Conservation (phyloP, 1,140 invertebrate genomes). For the Nephila pilipes region DNA sequence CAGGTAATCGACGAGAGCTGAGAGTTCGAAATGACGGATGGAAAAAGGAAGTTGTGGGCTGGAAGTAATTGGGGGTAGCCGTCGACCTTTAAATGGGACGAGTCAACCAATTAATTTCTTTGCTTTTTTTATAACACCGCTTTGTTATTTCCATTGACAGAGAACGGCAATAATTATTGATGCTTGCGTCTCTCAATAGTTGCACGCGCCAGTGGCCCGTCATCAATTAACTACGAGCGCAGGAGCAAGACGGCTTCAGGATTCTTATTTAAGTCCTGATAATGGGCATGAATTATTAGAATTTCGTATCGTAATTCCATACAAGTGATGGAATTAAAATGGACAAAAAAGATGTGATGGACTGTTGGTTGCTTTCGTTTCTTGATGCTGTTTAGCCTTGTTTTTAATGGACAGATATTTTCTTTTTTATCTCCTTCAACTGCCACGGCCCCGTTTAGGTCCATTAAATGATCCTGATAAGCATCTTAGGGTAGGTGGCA, state of each 20-base stretch:
- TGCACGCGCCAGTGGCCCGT: slow-evolving; percentile 47
- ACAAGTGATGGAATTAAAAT: slow-evolving; percentile 65
- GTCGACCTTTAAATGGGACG: slow-evolving; percentile 76
- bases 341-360: slow-evolving; percentile 60
- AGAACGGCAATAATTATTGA: slow-evolving; percentile 65
- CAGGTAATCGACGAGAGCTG: slow-evolving; percentile 28
- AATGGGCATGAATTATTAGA: slow-evolving; percentile 69
- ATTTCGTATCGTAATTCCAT: slow-evolving; percentile 63
- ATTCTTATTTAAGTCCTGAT: slow-evolving; percentile 57
- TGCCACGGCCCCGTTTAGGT: slow-evolving; percentile 55
- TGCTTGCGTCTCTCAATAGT: slow-evolving; percentile 41
- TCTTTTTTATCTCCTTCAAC: slow-evolving; percentile 3
- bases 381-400: background rate
- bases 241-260: slow-evolving; percentile 43
- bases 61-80: slow-evolving; percentile 70
- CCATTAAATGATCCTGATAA: slow-evolving; percentile 58
- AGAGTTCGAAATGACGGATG: slow-evolving; percentile 44
- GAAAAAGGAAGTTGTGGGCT: slow-evolving; percentile 67
- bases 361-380: slow-evolving; percentile 32
- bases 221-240: slow-evolving; percentile 54
- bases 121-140: slow-evolving; percentile 53
- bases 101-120: slow-evolving; percentile 73
- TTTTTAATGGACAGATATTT: slow-evolving; percentile 17
- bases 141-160: slow-evolving; percentile 62
- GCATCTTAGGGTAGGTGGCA: slow-evolving; percentile 49